phyloP scores from a whole-genome alignment of 2,113 vertebrate species.

The Syngnathoides biaculeatus region DNA sequence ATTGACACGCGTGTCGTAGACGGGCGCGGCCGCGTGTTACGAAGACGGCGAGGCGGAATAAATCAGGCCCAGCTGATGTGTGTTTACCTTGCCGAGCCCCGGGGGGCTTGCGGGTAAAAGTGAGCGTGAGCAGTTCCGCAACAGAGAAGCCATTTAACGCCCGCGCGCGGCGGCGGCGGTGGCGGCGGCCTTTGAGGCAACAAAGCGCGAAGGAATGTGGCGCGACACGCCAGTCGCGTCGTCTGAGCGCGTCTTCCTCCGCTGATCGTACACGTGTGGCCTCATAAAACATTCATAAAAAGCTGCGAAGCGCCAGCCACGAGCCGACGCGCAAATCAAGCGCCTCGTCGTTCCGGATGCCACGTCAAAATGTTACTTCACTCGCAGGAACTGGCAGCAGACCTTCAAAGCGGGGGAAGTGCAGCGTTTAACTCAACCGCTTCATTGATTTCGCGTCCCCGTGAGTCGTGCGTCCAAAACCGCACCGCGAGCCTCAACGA shows the following conservation, averaged over 20 bases:
- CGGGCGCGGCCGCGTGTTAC: conserved; percentile 39
- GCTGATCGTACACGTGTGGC: background rate
- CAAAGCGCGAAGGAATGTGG: conserved; percentile 1
- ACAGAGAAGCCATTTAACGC: conserved; percentile 68
- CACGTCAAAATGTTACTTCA: conserved; percentile 1
- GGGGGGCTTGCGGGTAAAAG: conserved; percentile 71
- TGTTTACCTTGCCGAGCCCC: conserved; percentile 70
- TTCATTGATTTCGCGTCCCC: conserved; percentile 3
- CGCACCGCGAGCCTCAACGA: conserved; percentile 1
- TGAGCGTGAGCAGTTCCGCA: conserved; percentile 75
- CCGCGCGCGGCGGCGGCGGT: conserved; percentile 46
- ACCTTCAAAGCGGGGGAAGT: conserved; percentile 24
- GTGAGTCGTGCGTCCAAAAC: conserved; percentile 18
- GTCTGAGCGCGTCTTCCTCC: background rate
- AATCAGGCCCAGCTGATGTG: conserved; percentile 75
- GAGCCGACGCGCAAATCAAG: conserved; percentile 72
- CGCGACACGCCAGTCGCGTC: background rate
- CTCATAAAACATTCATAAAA: conserved; percentile 5
- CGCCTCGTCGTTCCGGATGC: conserved; percentile 67
- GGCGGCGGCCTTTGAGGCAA: conserved; percentile 15
- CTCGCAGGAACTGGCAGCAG: conserved; percentile 55
- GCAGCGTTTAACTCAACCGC: background rate
- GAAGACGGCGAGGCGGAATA: conserved; percentile 59
- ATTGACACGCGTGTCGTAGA: background rate
- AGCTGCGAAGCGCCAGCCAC: background rate